Evolutionary conservation across 2,888 invertebrate species (phyloP), one percentile per base, ranked within the genome.

Genomic region (Dinocampus coccinellae): DNA sequence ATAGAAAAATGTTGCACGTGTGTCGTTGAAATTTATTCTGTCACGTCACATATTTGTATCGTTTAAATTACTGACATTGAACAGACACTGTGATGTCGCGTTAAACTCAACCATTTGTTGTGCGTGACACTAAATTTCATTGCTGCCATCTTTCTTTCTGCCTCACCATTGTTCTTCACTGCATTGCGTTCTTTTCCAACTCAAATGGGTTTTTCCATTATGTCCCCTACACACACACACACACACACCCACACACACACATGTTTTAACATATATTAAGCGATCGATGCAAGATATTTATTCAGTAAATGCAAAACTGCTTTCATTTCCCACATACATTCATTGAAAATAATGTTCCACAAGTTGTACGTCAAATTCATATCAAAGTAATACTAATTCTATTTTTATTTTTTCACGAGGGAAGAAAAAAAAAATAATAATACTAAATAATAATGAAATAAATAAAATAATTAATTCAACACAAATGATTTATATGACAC

Each of bases 271-370:
- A 29, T 4, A 29, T 29, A 29, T 29, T 74, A 55, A 73, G 78
- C 79, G 77, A 80, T 73, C 75, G 75, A 80, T 79, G 79, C 75
- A 74, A 73, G 75, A 76, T 79, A 81, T 82, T 82, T 80, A 79
- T 81, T 76, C 72, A 73, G 76, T 78, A 75, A 75, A 70, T 70
- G 66, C 75, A 75, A 65, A 73, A 69, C 70, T 67, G 64, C 73
- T 72, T 62, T 70, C 65, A 64, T 73, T 74, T 78, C 73, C 76
- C 69, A 75, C 76, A 76, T 78, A 79, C 77, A 72, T 75, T 79
- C 74, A 73, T 39, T 52, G 63, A 42, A 66, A 34, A 57, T 53
- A 24, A 55, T 61, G 26, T 24, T 34, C 65, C 34, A 52, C 20
- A 36, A 42, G 16, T 47, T 47, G 29, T 29, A 39, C n/a, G 16